These are phyloP conservation scores for Chloropsis cyanopogon DNA, from an alignment of 2,113 vertebrate genomes.

Conservation along the genomic window DNA sequence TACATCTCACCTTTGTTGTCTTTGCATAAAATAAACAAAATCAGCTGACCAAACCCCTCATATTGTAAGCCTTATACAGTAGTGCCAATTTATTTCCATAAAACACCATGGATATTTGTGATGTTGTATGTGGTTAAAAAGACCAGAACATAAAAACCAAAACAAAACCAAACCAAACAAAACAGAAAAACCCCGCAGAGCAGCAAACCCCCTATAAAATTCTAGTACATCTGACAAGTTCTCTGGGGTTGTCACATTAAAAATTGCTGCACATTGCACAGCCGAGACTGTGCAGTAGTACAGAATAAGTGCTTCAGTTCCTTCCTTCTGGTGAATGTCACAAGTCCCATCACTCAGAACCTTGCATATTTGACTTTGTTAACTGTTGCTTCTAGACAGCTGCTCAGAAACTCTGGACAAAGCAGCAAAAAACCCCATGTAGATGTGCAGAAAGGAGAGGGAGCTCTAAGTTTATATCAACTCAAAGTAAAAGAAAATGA, in stretches of 20 bases:
- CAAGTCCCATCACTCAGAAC: neutral
- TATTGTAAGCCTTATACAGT: neutral
- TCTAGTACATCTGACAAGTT: neutral
- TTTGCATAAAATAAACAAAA: neutral
- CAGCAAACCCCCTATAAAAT: neutral
- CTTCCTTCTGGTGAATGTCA: neutral
- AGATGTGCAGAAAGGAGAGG: neutral
- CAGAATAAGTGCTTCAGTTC: neutral
- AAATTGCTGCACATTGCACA: neutral
- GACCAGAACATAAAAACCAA: neutral
- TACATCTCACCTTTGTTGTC: neutral
- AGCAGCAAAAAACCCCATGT: neutral
- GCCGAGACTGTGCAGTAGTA: neutral
- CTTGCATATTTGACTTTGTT: neutral
- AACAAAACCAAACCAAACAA: neutral
- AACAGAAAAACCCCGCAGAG: neutral
- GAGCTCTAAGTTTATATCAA: neutral
- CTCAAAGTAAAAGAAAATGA: neutral
- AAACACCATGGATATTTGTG: neutral
- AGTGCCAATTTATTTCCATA: neutral
- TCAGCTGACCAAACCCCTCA: neutral
- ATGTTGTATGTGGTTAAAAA: neutral
- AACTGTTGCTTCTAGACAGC: neutral
- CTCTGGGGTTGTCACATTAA: neutral
- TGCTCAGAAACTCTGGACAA: neutral